phyloP scores from a whole-genome alignment of 2,888 invertebrate species.

The Drosophila pseudotalamancana region DNA sequence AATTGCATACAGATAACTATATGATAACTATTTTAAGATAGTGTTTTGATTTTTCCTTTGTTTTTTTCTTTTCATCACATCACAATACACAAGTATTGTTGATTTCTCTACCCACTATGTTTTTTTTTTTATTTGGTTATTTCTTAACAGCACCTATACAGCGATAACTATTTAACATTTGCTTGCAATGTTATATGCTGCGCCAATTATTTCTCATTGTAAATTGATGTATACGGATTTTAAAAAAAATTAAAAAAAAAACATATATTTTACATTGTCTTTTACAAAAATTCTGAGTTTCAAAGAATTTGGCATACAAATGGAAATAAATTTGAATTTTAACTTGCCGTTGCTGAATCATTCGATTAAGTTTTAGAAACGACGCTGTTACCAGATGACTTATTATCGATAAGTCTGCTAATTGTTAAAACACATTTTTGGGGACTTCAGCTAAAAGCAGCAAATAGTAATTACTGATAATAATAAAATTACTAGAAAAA shows the following conservation, averaged over 20 bases:
- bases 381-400: not conserved
- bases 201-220: rapidly evolving
- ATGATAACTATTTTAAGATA: not conserved
- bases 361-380: not conserved
- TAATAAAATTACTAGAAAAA: not conserved
- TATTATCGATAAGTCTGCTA: not conserved
- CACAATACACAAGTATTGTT: too few species aligned
- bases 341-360: not conserved
- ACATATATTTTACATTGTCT: too few species aligned
- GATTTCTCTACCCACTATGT: too few species aligned
- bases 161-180: slow-evolving; percentile 3
- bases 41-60: not conserved
- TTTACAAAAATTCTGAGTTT: not conserved
- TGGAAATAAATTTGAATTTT: not conserved
- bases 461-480: not conserved
- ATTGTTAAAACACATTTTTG: slow-evolving; percentile 21
- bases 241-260: not conserved
- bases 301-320: not conserved
- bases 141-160: slow-evolving; percentile 32
- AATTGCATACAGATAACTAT: not conserved
- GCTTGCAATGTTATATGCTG: slow-evolving; percentile 15
- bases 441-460: not conserved
- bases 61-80: too few species aligned
- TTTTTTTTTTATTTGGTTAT: slow-evolving; percentile 25
- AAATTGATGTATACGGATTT: not conserved